phyloP scores from a whole-genome alignment of 1,140 invertebrate species.

The Drosophila chauvacae region DNA sequence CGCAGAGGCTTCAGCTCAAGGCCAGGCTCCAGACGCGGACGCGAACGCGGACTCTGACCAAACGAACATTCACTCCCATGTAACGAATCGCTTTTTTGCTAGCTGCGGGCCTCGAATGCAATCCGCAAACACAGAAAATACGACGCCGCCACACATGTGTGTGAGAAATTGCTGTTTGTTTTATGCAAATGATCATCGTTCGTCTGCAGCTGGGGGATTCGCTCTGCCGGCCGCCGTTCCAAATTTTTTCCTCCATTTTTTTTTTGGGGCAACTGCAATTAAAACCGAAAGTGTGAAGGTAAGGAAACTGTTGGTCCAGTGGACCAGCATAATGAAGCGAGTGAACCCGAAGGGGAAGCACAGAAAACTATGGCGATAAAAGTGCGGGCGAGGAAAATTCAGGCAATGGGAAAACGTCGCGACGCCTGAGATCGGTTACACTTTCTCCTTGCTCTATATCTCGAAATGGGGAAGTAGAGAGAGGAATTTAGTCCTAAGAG shows the following conservation, averaged over 20 bases:
- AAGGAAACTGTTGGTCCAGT: slow-evolving; percentile 9
- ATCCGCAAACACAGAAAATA: slow-evolving; percentile 46
- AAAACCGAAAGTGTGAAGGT: slow-evolving; percentile 76
- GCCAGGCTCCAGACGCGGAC: slow-evolving; percentile 5
- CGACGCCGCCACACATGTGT: slow-evolving; percentile 48
- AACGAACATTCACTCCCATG: slow-evolving; percentile 25
- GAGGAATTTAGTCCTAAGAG: background rate
- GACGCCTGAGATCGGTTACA: background rate
- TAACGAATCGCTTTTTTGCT: slow-evolving; percentile 66
- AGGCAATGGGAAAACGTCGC: slow-evolving; percentile 6
- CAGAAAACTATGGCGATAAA: background rate
- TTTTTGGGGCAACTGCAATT: slow-evolving; percentile 49
- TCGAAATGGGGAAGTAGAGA: background rate
- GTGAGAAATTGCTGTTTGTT: slow-evolving; percentile 80
- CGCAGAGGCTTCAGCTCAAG: slow-evolving; percentile 6
- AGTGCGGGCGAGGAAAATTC: slow-evolving; percentile 6
- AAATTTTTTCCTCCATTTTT: slow-evolving; percentile 20
- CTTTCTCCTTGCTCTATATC: slow-evolving; percentile 13
- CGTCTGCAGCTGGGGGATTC: slow-evolving; percentile 47
- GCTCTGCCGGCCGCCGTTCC: slow-evolving; percentile 44
- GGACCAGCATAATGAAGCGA: slow-evolving; percentile 28
- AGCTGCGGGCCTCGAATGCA: slow-evolving; percentile 70
- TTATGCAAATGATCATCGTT: slow-evolving; percentile 75
- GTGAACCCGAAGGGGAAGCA: slow-evolving; percentile 8
- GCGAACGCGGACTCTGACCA: background rate